Evolutionary conservation across 2,113 vertebrate genomes (phyloP).

Genomic region (Alligator mississippiensis): DNA sequence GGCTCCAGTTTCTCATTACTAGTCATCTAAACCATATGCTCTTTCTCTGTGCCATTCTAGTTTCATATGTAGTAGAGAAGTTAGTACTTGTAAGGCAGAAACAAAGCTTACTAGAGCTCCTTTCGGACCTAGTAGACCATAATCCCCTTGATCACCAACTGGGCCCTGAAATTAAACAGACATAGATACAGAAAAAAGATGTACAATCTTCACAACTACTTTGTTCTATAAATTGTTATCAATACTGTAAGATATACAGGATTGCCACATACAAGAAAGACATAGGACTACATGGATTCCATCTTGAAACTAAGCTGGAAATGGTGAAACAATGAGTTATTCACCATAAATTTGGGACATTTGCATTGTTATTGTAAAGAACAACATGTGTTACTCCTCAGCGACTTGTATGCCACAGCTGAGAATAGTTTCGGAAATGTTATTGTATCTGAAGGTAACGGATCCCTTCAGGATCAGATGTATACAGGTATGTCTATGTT

Average conservation of each 20-base stretch:
- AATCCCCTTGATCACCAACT: conserved; percentile 83
- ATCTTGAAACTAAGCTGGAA: neutral
- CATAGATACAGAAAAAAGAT: neutral
- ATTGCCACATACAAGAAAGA: neutral
- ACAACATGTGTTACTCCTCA: neutral
- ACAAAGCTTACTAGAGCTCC: conserved; percentile 76
- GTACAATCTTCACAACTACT: neutral
- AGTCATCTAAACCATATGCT: neutral
- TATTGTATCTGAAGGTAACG: neutral
- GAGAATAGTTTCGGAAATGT: neutral
- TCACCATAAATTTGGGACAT: neutral
- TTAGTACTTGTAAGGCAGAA: neutral
- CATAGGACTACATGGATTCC: neutral
- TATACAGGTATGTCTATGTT: too few relatives aligned
- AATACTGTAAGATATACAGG: neutral
- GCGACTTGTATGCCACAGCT: neutral
- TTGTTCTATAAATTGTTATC: neutral
- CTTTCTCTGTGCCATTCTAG: neutral
- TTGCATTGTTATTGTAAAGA: neutral
- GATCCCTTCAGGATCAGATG: neutral
- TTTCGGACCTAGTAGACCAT: conserved; percentile 76
- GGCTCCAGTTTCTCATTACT: neutral
- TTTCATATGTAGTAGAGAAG: neutral
- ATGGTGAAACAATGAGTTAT: neutral
- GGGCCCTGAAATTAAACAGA: conserved; percentile 74